A percentile compares a stretch with the other conserved stretches of the same genome.
Conservation (phyloP, 2,113 vertebrate species). For the Sciurus niger region DNA sequence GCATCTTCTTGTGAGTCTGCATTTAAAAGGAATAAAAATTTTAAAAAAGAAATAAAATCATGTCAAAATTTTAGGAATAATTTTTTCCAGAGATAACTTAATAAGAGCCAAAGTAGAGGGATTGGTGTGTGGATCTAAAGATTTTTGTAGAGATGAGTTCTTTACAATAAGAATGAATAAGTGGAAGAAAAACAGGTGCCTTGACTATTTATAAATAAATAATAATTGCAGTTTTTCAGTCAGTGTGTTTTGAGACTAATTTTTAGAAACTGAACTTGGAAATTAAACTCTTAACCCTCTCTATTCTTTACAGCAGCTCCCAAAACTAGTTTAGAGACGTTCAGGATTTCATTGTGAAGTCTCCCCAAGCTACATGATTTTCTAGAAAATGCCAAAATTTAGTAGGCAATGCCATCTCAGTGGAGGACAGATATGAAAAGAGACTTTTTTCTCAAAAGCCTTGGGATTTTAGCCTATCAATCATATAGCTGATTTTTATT, state of each 20-base stretch:
- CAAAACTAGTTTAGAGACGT: background rate
- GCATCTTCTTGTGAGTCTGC: background rate
- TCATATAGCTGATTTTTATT: background rate
- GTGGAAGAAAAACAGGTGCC: background rate
- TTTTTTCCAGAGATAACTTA: background rate
- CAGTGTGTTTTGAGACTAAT: background rate
- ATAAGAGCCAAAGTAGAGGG: background rate
- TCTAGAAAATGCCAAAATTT: background rate
- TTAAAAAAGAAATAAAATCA: background rate
- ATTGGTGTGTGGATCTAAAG: background rate
- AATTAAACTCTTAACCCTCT: background rate
- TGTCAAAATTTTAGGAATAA: background rate
- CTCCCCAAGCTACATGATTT: background rate
- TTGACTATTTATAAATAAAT: background rate
- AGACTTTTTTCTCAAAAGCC: background rate
- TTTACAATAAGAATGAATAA: background rate
- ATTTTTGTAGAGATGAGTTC: background rate
- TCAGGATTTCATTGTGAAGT: background rate
- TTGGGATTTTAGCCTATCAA: background rate
- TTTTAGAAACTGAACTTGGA: background rate
- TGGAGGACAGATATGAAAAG: background rate
- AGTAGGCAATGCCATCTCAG: background rate
- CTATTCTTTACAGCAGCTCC: background rate
- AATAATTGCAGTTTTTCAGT: background rate
- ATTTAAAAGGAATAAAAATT: background rate